Evolutionary conservation across 2,888 invertebrate species (phyloP).

Genomic region (Watsonalla binaria): DNA sequence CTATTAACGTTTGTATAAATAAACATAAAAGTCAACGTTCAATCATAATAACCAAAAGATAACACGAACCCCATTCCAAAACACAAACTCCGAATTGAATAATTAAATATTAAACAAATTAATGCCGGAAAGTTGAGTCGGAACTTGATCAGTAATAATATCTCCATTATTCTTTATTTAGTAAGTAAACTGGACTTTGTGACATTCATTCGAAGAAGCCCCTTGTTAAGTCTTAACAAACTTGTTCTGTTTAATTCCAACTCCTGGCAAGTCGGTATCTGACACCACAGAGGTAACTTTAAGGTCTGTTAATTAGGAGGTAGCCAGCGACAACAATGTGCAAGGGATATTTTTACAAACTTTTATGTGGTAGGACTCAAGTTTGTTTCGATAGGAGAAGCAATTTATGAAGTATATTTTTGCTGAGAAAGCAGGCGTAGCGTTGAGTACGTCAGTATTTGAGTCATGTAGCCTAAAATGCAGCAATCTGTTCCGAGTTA

Average conservation of each 20-base stretch:
- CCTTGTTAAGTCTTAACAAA: conserved; percentile 53
- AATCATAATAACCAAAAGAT: background rate
- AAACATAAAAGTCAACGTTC: background rate
- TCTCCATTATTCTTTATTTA: conserved; percentile 53
- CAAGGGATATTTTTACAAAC: background rate
- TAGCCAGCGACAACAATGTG: background rate
- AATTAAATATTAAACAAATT: conserved; percentile 2
- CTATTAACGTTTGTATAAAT: background rate
- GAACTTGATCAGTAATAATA: conserved; percentile 39
- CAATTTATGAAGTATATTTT: background rate
- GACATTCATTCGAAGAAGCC: conserved; percentile 50
- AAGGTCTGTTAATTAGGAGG: conserved; percentile 32
- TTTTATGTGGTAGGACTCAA: background rate
- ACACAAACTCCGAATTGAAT: background rate
- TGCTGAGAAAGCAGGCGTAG: background rate
- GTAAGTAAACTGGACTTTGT: conserved; percentile 48
- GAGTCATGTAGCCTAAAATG: too few species aligned
- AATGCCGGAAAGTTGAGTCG: conserved; percentile 35
- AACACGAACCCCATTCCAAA: background rate
- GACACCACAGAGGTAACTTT: conserved; percentile 37
- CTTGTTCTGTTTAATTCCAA: conserved; percentile 53
- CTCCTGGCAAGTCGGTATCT: conserved; percentile 33
- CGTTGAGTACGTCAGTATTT: background rate
- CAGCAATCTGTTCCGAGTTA: too few species aligned
- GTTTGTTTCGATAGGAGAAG: background rate